Evolutionary conservation across 2,797 vertebrate genomes (phyloP).

Genomic region (Lophotriccus pileatus): DNA sequence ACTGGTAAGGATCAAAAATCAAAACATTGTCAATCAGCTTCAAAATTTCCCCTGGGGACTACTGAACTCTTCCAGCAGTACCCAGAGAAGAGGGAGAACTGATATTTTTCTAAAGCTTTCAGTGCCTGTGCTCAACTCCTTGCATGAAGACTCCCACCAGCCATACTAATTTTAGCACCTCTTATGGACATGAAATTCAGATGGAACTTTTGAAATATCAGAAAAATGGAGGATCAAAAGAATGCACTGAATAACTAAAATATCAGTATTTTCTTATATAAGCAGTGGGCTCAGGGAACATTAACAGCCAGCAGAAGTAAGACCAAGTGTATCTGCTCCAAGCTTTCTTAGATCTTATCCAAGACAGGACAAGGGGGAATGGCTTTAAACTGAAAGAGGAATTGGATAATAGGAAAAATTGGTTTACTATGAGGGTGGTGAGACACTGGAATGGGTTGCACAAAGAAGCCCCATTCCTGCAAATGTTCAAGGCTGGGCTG

Average conservation of each 20-base stretch:
- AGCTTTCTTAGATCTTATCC: neutral
- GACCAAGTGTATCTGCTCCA: neutral
- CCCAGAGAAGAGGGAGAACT: neutral
- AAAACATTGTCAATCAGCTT: neutral
- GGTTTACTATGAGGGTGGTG: accelerated
- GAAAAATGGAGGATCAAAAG: neutral
- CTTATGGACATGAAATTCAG: neutral
- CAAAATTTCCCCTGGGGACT: neutral
- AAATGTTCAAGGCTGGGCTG: neutral
- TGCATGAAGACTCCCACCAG: neutral
- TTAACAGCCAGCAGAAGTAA: neutral
- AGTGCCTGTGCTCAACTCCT: neutral
- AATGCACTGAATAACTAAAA: neutral
- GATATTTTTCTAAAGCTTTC: neutral
- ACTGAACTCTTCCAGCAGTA: neutral
- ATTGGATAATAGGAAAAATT: neutral
- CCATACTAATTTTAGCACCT: neutral
- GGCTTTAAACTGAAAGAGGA: neutral
- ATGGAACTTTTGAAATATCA: neutral
- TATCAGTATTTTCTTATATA: neutral
- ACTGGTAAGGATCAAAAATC: neutral
- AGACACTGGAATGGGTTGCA: neutral
- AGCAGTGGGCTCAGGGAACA: neutral
- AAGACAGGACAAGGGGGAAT: neutral
- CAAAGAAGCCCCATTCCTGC: neutral